Conservation (phyloP, 2,888 invertebrate genomes). For the Temnothorax unifasciatus region DNA sequence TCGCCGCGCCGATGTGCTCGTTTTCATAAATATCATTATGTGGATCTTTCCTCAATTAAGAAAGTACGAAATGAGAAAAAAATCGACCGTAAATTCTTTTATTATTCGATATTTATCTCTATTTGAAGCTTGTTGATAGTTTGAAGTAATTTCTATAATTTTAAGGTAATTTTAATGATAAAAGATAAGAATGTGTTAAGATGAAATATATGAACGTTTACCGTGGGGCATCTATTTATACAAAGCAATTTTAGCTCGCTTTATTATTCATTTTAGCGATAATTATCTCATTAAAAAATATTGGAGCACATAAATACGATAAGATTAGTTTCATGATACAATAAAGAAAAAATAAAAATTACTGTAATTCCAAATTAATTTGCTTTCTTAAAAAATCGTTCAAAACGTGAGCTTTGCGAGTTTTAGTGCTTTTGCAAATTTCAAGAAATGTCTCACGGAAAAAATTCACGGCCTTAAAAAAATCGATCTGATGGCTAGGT, state of each 20-base stretch:
- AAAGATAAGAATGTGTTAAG: background rate
- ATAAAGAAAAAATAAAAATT: background rate
- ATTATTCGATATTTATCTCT: background rate
- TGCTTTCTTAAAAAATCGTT: background rate
- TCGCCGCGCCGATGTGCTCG: background rate
- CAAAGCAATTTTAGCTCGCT: background rate
- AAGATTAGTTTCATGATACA: background rate
- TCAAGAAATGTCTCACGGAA: background rate
- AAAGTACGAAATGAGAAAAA: conserved; percentile 10
- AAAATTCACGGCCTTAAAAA: background rate
- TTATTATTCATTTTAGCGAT: background rate
- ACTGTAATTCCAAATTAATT: background rate
- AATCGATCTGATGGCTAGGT: background rate
- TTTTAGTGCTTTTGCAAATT: background rate
- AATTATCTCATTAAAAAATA: background rate
- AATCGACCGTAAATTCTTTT: conserved; percentile 6
- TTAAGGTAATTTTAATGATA: background rate
- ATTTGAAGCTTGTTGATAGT: background rate
- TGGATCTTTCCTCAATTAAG: conserved; percentile 31
- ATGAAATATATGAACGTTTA: background rate
- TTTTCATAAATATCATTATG: conserved; percentile 32
- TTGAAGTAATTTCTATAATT: conserved; percentile 2
- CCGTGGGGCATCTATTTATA: background rate
- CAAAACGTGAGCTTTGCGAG: background rate
- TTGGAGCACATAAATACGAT: background rate